phyloP scores from a whole-genome alignment of 2,797 vertebrate genomes.

The Xenops minutus region DNA sequence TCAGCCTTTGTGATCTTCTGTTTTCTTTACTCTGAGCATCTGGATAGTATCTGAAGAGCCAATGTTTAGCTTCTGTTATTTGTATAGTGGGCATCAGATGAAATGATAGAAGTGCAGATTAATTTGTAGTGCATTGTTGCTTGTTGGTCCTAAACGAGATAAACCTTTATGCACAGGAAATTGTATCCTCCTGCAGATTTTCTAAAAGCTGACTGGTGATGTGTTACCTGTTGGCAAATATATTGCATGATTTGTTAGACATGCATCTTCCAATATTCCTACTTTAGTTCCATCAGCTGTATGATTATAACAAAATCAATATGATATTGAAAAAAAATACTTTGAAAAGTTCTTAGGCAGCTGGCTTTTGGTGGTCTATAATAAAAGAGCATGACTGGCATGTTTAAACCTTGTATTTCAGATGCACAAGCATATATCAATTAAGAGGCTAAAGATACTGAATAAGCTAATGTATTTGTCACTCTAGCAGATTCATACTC shows the following conservation, averaged over 20 bases:
- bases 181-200: background rate
- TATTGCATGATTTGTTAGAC: background rate
- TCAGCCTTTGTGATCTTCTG: background rate
- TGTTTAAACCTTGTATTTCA: slow-evolving; percentile 19
- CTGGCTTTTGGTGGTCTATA: background rate
- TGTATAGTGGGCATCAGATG: background rate
- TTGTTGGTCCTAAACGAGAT: background rate
- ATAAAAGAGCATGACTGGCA: background rate
- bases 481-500: background rate
- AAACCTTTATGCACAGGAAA: background rate
- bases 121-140: background rate
- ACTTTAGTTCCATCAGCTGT: background rate
- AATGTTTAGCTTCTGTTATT: background rate
- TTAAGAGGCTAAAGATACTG: background rate
- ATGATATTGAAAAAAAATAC: background rate
- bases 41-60: background rate
- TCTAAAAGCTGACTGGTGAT: background rate
- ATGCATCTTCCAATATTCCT: background rate
- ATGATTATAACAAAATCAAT: slow-evolving; percentile 37
- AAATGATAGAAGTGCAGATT: background rate
- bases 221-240: background rate
- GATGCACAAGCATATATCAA: background rate
- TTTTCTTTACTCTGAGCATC: background rate
- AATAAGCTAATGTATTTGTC: background rate
- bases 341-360: background rate